These are phyloP conservation scores for Sapayoa aenigma DNA, from an alignment of 2,113 vertebrate genomes.

Conservation along the genomic window DNA sequence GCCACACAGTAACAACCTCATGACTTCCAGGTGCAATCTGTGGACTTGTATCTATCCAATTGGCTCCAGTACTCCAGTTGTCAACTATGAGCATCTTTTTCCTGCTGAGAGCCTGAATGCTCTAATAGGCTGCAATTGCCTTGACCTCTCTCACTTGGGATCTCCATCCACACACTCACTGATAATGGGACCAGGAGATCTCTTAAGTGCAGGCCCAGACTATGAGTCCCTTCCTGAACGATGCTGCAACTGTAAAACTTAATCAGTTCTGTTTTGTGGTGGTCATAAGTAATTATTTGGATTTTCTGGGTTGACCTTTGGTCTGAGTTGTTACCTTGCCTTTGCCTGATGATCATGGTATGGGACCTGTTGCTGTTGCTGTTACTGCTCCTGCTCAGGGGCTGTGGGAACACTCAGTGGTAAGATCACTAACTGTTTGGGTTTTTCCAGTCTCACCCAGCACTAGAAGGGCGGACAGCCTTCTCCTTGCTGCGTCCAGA, in stretches of 20 bases:
- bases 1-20: background rate
- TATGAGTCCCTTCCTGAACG: accelerated
- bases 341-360: background rate
- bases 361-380: background rate
- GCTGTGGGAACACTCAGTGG: background rate
- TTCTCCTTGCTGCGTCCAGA: background rate
- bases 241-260: accelerated
- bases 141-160: background rate
- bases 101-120: background rate
- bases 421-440: background rate
- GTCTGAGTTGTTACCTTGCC: background rate
- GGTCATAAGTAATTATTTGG: background rate
- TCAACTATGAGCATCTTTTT: background rate
- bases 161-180: background rate
- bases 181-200: background rate
- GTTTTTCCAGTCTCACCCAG: background rate
- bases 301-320: background rate
- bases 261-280: background rate
- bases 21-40: background rate
- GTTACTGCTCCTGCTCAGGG: background rate
- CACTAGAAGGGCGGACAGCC: background rate
- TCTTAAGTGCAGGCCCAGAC: background rate
- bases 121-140: background rate
- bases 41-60: background rate
- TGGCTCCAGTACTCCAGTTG: background rate